Percentiles rank a stretch among this genome's conserved stretches.
Conservation (phyloP, 1,140 invertebrate genomes). For the Copidosoma floridanum region DNA sequence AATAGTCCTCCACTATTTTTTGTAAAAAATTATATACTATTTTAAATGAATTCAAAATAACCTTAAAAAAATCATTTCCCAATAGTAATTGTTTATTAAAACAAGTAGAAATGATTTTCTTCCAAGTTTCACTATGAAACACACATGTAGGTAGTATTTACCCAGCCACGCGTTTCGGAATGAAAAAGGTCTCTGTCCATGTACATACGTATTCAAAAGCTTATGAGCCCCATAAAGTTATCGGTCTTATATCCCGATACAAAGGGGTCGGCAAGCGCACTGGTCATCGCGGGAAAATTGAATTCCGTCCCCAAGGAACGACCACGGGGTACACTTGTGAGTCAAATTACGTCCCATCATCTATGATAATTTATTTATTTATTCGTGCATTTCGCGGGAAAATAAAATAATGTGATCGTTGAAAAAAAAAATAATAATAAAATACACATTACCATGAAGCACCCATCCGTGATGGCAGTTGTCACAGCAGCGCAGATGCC, state of each 20-base stretch:
- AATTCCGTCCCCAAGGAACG: slow-evolving; percentile 54
- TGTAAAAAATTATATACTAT: too few species aligned
- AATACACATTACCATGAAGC: slow-evolving; percentile 70
- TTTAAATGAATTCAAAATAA: too few species aligned
- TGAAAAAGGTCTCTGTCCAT: slow-evolving; percentile 32
- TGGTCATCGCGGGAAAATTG: slow-evolving; percentile 57
- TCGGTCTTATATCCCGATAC: slow-evolving; percentile 35
- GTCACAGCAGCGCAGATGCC: slow-evolving; percentile 69
- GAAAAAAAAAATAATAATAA: too few species aligned
- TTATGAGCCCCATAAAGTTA: slow-evolving; percentile 55
- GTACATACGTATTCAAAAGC: slow-evolving; percentile 41
- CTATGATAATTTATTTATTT: slow-evolving; percentile 11
- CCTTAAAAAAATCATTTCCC: too few species aligned
- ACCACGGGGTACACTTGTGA: slow-evolving; percentile 15
- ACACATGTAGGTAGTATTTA: too few species aligned
- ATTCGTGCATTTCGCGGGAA: neutral
- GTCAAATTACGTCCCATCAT: neutral
- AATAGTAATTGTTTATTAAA: too few species aligned
- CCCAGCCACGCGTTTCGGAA: slow-evolving; percentile 16
- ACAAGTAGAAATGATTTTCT: too few species aligned
- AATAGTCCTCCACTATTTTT: too few species aligned
- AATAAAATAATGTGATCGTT: too few species aligned
- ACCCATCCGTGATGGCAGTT: slow-evolving; percentile 78
- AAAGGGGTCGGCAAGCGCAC: slow-evolving; percentile 23
- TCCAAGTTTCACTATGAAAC: too few species aligned